Evolutionary conservation across 2,797 vertebrate species (phyloP).

Genomic region (Melanotaenia boesemani): DNA sequence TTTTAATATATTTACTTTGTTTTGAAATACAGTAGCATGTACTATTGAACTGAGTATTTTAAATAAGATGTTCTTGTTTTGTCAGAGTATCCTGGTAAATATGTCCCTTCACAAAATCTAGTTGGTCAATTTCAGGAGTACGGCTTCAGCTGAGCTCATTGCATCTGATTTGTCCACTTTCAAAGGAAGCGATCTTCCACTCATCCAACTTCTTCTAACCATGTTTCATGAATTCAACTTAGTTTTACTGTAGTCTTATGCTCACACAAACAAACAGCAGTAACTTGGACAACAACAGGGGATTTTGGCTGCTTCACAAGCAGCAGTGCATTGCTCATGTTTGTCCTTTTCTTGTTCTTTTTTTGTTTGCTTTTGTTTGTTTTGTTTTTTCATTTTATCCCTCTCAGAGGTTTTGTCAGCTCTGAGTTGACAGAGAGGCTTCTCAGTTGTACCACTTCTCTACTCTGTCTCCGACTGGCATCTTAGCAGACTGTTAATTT

Average conservation of each 20-base stretch:
- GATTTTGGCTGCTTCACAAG: not conserved
- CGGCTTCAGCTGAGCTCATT: too few relatives aligned
- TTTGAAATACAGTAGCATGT: too few relatives aligned
- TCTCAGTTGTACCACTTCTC: slow-evolving; percentile 4
- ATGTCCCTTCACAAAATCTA: too few relatives aligned
- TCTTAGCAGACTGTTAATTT: slow-evolving; percentile 58
- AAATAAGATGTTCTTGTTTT: too few relatives aligned
- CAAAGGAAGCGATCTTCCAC: too few relatives aligned
- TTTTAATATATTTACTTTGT: too few relatives aligned
- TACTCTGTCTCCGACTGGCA: slow-evolving; percentile 13
- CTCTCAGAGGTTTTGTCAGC: slow-evolving; percentile 5
- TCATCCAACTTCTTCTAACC: not conserved
- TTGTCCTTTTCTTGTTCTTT: not conserved
- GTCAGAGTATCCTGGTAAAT: too few relatives aligned
- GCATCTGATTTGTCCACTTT: too few relatives aligned
- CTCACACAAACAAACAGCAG: not conserved
- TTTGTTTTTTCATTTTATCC: not conserved
- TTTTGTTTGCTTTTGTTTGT: not conserved
- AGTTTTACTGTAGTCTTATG: not conserved
- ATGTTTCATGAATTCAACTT: not conserved
- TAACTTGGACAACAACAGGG: not conserved
- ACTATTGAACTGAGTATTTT: too few relatives aligned
- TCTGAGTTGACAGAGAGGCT: slow-evolving; percentile 4
- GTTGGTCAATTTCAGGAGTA: too few relatives aligned
- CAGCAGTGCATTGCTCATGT: not conserved